Evolutionary conservation across 2,888 invertebrate species (phyloP), one percentile per base, ranked within the genome.

Genomic region (Pachydiplax longipennis): DNA sequence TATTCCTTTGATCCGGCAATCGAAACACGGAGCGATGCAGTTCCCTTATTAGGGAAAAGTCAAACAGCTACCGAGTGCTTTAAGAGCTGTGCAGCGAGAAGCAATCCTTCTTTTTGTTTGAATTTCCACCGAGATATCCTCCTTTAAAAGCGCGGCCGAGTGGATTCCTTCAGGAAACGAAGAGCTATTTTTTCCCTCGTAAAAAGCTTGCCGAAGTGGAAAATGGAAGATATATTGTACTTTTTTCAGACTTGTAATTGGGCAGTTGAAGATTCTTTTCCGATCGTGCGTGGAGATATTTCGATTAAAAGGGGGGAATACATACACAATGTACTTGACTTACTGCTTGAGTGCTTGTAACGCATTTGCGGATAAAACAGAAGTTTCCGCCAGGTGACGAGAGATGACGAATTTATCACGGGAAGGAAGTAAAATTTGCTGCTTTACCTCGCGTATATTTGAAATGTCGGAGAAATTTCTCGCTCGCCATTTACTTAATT

Each of bases 41-140:
- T 22, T 61, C 37, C 87, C 87, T 87, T 87, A 61, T 87, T 87
- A 58, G 87, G 87, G 73, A 25, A 73, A 73, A 73, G n/a, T 25
- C 73, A 73, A 25, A 87, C 58, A 31, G 58, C 37, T 22, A 8
- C 53, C 37, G 61, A 61, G 37, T 37, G 61, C 40, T 87, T 61
- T 65, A 61, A 61, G 65, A 40, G 40, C 73, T 31, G 15, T 48
- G 82, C 82, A 35, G 35, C 83, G 31, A 22, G 82, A 37, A 35
- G 35, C 83, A 18, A 22, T 31, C 1, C 18, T 37, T 18, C 18
- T 87, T 87, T 87, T 61, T 87, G 58, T 65, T 61, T 83, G 13
- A 15, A 53, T 13, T 83, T 18, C 61, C 48, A 1, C 35, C 4
- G 87, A 12, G n/a, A 18, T n/a, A 35, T 31, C 87, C 35, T 61